Evolutionary conservation across 2,888 invertebrate species (phyloP).

Genomic region (Phalera bucephala): DNA sequence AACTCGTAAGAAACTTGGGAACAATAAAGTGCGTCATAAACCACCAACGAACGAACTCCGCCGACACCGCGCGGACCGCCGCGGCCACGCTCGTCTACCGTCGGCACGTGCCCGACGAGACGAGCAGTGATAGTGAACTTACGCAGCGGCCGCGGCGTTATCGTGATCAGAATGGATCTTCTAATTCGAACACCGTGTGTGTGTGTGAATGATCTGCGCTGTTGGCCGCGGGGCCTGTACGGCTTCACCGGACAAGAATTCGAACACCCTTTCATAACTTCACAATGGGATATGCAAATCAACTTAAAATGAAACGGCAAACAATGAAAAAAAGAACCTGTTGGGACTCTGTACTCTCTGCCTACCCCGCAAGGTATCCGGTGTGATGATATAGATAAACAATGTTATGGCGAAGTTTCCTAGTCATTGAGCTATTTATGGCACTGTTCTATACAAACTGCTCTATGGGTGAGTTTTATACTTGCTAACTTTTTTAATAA

Average conservation of each 20-base stretch:
- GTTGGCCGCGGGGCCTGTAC: no score
- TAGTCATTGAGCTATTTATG: not conserved
- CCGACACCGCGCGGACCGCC: not conserved
- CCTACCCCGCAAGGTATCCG: no score
- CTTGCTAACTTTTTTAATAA: no score
- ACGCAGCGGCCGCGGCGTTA: slow-evolving; percentile 1
- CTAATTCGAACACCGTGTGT: not conserved
- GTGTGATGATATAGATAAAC: no score
- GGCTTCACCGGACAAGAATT: no score
- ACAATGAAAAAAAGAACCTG: no score
- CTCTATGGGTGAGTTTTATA: no score
- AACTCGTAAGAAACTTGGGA: no score
- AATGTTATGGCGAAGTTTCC: not conserved
- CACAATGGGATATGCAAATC: not conserved
- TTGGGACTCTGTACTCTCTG: no score
- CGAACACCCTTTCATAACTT: not conserved
- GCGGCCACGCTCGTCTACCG: not conserved
- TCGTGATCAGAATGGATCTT: not conserved
- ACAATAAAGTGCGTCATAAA: no score
- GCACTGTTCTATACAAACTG: not conserved
- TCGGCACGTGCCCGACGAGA: no score
- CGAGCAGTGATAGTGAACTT: slow-evolving; percentile 12
- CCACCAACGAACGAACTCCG: slow-evolving; percentile 4
- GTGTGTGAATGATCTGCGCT: no score
- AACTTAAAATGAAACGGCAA: not conserved